These are phyloP conservation scores for Gymnocypris eckloni DNA, from an alignment of 2,797 vertebrate genomes.

Conservation along the genomic window DNA sequence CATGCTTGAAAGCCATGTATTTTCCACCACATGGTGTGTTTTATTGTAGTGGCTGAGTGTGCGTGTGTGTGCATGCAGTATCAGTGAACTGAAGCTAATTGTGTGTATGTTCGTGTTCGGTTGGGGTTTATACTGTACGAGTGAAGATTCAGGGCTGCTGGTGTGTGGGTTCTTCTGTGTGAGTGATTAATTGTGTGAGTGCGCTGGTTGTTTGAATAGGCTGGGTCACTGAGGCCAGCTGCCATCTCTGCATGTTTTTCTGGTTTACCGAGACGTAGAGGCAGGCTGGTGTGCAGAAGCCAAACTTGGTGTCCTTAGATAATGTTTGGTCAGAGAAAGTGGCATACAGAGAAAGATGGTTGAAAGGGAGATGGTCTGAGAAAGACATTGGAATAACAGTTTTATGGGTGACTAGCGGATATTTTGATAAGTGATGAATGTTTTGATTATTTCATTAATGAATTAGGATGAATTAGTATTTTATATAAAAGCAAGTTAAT, in stretches of 20 bases:
- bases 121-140: conserved; percentile 24
- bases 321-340: conserved; percentile 33
- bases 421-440: not conserved
- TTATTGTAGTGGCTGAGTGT: not conserved
- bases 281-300: conserved; percentile 41
- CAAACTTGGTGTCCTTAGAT: conserved; percentile 50
- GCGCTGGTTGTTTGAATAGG: conserved; percentile 63
- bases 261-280: conserved; percentile 52
- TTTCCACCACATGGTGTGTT: conserved; percentile 19
- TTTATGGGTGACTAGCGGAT: not conserved
- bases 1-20: conserved; percentile 14
- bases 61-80: conserved; percentile 20
- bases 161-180: conserved; percentile 43
- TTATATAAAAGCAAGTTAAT: not conserved
- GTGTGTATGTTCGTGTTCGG: not conserved
- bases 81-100: conserved; percentile 38
- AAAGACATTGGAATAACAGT: not conserved
- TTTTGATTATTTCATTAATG: not conserved
- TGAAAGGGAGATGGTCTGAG: conserved; percentile 30
- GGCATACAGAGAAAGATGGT: conserved; percentile 17
- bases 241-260: conserved; percentile 58
- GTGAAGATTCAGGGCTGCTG: conserved; percentile 51
- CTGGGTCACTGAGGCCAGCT: conserved; percentile 54
- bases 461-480: not conserved
- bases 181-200: conserved; percentile 59